A percentile compares a stretch with the other conserved stretches of the same genome.
Conservation (phyloP, 2,797 vertebrate species). For the Psittacula echo region DNA sequence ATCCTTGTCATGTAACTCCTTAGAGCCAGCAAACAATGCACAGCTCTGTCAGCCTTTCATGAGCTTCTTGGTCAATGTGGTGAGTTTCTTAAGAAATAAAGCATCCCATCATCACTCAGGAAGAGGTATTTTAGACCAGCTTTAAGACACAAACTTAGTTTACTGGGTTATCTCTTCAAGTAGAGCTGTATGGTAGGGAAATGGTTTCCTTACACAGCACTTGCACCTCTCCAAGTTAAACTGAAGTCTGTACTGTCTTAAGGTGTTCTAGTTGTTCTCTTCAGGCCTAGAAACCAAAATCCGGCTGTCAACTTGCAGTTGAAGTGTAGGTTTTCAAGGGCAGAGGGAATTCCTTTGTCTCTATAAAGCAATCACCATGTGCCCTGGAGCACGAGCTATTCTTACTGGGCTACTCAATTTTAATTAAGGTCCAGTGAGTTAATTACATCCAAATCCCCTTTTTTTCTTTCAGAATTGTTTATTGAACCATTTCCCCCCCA, state of each 20-base stretch:
- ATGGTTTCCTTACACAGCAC: background rate
- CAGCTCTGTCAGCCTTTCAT: constrained; percentile 23
- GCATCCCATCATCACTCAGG: background rate
- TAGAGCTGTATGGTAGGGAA: background rate
- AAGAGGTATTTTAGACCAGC: constrained; percentile 22
- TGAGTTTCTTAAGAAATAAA: constrained; percentile 45
- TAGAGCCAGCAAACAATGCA: background rate
- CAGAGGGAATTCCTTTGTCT: background rate
- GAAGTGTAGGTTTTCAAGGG: background rate
- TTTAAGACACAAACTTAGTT: background rate
- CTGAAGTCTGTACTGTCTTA: background rate
- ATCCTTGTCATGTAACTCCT: background rate
- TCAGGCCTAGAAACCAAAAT: background rate
- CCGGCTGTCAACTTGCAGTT: background rate
- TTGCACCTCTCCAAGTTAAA: background rate
- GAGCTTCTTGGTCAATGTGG: background rate
- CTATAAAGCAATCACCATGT: background rate
- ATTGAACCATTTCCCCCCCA: background rate
- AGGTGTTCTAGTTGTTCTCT: background rate
- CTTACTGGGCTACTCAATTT: background rate
- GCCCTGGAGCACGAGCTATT: background rate
- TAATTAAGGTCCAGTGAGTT: background rate
- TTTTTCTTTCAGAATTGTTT: constrained; percentile 3
- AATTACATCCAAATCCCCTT: background rate
- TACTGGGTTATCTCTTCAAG: background rate